phyloP scores from a whole-genome alignment of 2,113 vertebrate species.

The Phalacrocorax carbo region DNA sequence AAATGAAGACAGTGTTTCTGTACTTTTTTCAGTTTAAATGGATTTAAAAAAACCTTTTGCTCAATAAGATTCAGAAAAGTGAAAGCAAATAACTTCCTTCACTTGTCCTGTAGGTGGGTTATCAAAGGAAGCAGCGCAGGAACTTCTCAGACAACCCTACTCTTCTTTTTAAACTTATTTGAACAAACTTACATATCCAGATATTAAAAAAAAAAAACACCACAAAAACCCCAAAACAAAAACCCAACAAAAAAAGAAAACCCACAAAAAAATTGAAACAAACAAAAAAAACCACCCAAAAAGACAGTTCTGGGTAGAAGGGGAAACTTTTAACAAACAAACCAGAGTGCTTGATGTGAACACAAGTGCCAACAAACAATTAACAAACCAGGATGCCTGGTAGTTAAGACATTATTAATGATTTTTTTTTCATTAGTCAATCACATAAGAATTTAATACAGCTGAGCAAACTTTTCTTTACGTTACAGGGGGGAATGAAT shows the following conservation, averaged over 20 bases:
- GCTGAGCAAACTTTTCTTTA: conserved; percentile 68
- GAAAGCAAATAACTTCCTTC: conserved; percentile 45
- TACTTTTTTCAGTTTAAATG: conserved; percentile 74
- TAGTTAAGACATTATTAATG: conserved; percentile 60
- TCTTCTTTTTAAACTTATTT: conserved; percentile 31
- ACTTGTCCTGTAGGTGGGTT: conserved; percentile 15
- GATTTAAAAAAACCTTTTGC: conserved; percentile 64
- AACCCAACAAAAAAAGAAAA: neutral
- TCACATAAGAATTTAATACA: conserved; percentile 52
- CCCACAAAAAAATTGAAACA: neutral
- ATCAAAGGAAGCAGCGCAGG: conserved; percentile 22
- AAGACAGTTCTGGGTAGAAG: conserved; percentile 24
- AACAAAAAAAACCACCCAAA: neutral
- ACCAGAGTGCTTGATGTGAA: conserved; percentile 57
- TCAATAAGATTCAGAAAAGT: conserved; percentile 46
- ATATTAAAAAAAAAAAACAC: neutral
- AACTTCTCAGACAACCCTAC: conserved; percentile 49
- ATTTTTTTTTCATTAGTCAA: conserved; percentile 54
- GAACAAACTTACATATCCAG: conserved; percentile 44
- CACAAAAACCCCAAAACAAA: neutral
- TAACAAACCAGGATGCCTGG: conserved; percentile 70
- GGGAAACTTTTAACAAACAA: conserved; percentile 52
- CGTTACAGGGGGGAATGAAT: conserved; percentile 59
- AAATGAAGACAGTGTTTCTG: conserved; percentile 75
- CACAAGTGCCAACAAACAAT: conserved; percentile 68